Evolutionary conservation across 1,140 invertebrate species (phyloP).

Genomic region (Pseudomyrmex concolor): DNA sequence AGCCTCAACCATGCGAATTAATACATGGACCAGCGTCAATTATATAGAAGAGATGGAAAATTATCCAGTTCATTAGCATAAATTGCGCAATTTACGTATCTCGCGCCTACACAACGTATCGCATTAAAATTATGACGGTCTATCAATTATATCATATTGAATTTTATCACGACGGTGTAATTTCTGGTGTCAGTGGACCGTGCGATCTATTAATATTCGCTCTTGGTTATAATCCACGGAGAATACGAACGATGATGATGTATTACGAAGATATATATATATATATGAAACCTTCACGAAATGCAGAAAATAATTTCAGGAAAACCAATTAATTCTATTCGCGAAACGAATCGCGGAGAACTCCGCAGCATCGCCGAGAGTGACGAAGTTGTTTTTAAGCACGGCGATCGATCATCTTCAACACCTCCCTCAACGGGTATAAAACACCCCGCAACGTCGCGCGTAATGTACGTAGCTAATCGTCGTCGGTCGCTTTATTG

Average conservation of each 20-base stretch:
- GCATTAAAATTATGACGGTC: constrained; percentile 30
- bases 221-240: neutral
- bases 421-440: constrained; percentile 22
- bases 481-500: constrained; percentile 52
- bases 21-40: neutral
- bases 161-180: constrained; percentile 17
- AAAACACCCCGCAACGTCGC: constrained; percentile 19
- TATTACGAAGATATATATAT: neutral
- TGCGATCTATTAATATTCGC: constrained; percentile 14
- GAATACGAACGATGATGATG: neutral
- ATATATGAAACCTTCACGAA: neutral
- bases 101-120: neutral
- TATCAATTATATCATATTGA: constrained; percentile 23
- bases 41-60: neutral
- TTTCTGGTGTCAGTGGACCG: constrained; percentile 22
- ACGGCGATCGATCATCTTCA: constrained; percentile 52
- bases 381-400: constrained; percentile 53
- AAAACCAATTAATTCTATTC: constrained; percentile 50
- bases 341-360: neutral
- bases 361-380: neutral
- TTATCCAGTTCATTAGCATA: constrained; percentile 13
- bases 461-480: constrained; percentile 57
- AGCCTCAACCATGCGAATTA: neutral
- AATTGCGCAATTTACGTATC: neutral
- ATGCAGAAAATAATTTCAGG: constrained; percentile 29